Evolutionary conservation across 2,797 vertebrate species (phyloP).

Genomic region (Melanotaenia parkinsoni): DNA sequence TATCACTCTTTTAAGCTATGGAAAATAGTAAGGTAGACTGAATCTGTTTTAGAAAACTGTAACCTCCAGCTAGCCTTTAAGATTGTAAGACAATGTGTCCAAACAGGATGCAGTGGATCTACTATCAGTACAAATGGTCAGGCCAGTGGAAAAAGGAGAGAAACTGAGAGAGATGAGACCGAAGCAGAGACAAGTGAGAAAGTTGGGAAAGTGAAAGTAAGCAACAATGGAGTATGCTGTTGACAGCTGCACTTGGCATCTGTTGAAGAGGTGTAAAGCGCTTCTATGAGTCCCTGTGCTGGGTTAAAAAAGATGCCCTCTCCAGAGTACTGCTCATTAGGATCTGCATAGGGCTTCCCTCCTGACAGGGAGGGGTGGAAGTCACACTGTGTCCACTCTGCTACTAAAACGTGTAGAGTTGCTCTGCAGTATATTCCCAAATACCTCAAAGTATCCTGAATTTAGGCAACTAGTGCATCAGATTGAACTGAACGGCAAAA

Average conservation of each 20-base stretch:
- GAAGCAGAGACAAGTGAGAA: constrained; percentile 26
- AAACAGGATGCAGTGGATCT: constrained; percentile 58
- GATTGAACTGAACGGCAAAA: constrained; percentile 37
- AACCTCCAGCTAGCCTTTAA: constrained; percentile 69
- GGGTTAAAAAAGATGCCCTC: constrained; percentile 93
- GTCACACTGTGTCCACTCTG: constrained; percentile 81
- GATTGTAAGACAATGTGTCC: constrained; percentile 54
- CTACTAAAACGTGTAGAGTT: constrained; percentile 79
- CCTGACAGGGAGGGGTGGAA: constrained; percentile 71
- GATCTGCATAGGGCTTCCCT: constrained; percentile 86
- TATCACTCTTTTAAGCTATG: constrained; percentile 70
- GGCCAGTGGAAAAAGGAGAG: constrained; percentile 22
- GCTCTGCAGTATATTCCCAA: constrained; percentile 74
- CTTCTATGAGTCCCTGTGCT: constrained; percentile 90
- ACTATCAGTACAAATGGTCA: constrained; percentile 56
- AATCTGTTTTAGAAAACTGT: constrained; percentile 59
- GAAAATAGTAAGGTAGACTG: constrained; percentile 52
- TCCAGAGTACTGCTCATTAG: constrained; percentile 91
- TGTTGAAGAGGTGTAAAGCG: constrained; percentile 88
- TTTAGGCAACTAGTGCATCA: constrained; percentile 38
- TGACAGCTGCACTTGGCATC: constrained; percentile 96
- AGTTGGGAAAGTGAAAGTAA: constrained; percentile 58
- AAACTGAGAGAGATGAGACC: constrained; percentile 30
- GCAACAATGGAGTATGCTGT: constrained; percentile 79
- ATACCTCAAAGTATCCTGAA: constrained; percentile 49